Conservation (phyloP, 2,113 vertebrate species). For the Gasterosteus nipponicus region DNA sequence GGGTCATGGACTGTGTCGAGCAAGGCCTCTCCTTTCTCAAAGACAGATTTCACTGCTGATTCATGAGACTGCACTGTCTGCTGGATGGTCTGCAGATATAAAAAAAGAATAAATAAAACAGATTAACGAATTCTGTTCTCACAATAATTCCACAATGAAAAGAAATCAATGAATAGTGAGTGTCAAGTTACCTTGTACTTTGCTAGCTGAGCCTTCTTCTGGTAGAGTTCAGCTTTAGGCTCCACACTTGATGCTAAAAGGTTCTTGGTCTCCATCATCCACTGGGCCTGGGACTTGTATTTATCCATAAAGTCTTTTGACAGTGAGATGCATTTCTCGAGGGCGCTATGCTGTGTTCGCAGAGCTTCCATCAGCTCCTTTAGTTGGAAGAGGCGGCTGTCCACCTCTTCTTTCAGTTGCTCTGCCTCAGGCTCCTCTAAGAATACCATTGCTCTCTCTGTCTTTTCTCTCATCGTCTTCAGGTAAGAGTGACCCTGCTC, state of each 20-base stretch:
- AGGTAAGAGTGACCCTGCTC: slow-evolving; percentile 91
- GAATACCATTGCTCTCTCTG: slow-evolving; percentile 83
- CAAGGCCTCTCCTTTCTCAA: slow-evolving; percentile 90
- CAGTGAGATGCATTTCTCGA: slow-evolving; percentile 89
- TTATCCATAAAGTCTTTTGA: slow-evolving; percentile 96
- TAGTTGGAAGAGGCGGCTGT: slow-evolving; percentile 79
- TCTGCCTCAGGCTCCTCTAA: slow-evolving; percentile 85
- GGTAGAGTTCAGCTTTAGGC: slow-evolving; percentile 93
- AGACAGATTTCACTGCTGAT: slow-evolving; percentile 87
- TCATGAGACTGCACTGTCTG: slow-evolving; percentile 92
- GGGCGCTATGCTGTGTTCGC: slow-evolving; percentile 84
- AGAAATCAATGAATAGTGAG: not conserved
- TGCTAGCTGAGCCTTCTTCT: slow-evolving; percentile 95
- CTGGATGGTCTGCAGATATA: slow-evolving; percentile 86
- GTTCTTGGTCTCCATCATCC: slow-evolving; percentile 86
- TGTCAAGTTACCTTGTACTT: slow-evolving; percentile 91
- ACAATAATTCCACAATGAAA: not conserved
- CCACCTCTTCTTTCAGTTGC: slow-evolving; percentile 85
- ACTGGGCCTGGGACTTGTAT: slow-evolving; percentile 87
- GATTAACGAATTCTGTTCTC: not conserved
- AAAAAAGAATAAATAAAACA: not conserved
- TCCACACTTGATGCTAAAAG: slow-evolving; percentile 84
- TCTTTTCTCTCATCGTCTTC: slow-evolving; percentile 91
- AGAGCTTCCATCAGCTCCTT: slow-evolving; percentile 85
- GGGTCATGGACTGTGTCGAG: slow-evolving; percentile 85